Percentiles rank a stretch among this genome's conserved stretches.
These are phyloP conservation scores for Solenopsis invicta DNA, from an alignment of 1,140 invertebrate species.

Conservation along the genomic window DNA sequence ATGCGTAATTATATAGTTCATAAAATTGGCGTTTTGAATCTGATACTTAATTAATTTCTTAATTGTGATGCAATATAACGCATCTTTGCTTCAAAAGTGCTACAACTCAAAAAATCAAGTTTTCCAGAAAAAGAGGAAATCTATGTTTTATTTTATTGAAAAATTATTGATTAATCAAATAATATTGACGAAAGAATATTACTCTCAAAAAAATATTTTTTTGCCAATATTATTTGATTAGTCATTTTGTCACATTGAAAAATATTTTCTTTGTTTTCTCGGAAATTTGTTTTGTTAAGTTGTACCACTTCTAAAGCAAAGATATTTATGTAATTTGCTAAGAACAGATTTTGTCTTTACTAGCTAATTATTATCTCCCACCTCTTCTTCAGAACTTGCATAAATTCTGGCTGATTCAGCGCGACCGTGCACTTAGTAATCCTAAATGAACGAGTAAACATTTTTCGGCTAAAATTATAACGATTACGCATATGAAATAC, in stretches of 20 bases:
- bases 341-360: slow-evolving; percentile 3
- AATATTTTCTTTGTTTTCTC: no score
- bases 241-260: no score
- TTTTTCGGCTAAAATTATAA: slow-evolving; percentile 7
- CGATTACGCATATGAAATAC: neutral
- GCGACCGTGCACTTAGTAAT: slow-evolving; percentile 34
- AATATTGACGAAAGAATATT: no score
- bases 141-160: no score
- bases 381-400: neutral
- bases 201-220: no score
- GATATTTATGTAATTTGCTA: neutral
- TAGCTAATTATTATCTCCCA: slow-evolving; percentile 58
- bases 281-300: no score
- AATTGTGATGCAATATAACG: neutral
- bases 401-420: slow-evolving; percentile 48
- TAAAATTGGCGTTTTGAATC: neutral
- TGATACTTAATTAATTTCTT: neutral
- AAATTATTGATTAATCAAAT: no score
- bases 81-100: no score
- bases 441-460: slow-evolving; percentile 6
- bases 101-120: no score
- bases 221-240: no score
- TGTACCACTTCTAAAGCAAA: no score
- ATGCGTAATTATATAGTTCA: neutral
- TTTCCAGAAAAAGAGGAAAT: no score